Percentiles rank a stretch among this genome's conserved stretches.
Conservation (phyloP, 2,888 invertebrate species). For the Amaurobius ferox region DNA sequence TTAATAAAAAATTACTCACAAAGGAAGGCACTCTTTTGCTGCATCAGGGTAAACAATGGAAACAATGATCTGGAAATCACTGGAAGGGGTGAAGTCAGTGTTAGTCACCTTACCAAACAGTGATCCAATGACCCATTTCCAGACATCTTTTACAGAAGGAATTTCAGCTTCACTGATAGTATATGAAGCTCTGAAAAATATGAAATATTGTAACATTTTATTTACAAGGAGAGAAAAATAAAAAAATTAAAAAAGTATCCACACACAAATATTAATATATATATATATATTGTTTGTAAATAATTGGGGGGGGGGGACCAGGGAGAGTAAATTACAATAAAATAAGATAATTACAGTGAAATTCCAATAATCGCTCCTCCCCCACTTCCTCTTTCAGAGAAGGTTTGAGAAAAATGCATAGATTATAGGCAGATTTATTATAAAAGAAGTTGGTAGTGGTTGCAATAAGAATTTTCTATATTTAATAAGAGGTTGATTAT, state of each 20-base stretch:
- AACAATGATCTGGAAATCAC: conserved; percentile 77
- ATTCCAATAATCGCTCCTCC: too few species aligned
- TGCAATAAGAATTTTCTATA: too few species aligned
- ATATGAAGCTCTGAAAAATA: conserved; percentile 44
- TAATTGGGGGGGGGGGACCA: too few species aligned
- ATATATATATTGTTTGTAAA: too few species aligned
- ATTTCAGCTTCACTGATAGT: conserved; percentile 71
- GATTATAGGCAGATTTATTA: too few species aligned
- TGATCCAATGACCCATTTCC: conserved; percentile 85
- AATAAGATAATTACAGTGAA: too few species aligned
- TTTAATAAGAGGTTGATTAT: too few species aligned
- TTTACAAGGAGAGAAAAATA: not conserved
- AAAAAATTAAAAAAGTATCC: not conserved
- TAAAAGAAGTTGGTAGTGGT: too few species aligned
- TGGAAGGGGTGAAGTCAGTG: conserved; percentile 74
- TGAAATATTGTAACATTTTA: not conserved
- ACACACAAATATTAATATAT: not conserved
- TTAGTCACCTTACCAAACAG: conserved; percentile 81
- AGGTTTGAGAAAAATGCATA: too few species aligned
- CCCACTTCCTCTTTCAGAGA: too few species aligned
- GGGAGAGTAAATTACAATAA: too few species aligned
- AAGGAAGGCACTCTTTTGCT: conserved; percentile 81
- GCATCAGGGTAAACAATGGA: conserved; percentile 80
- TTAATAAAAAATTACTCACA: conserved; percentile 78
- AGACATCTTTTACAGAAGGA: conserved; percentile 85